phyloP scores from a whole-genome alignment of 1,140 invertebrate species.

The Eulimnadia texana region DNA sequence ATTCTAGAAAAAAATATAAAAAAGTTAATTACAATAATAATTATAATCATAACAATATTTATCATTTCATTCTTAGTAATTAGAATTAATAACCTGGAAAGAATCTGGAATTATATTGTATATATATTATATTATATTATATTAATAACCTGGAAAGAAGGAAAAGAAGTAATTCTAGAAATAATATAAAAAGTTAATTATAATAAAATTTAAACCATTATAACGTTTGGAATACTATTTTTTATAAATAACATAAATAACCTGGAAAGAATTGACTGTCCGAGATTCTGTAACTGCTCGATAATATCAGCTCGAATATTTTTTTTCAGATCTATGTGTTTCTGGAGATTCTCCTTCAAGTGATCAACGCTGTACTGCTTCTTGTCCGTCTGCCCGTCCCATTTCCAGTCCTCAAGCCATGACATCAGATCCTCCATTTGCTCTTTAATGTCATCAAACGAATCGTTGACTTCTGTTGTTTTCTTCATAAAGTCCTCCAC shows the following conservation, averaged over 20 bases:
- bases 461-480: conserved; percentile 75
- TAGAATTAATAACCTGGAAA: background rate
- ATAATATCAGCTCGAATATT: conserved; percentile 84
- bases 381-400: conserved; percentile 1
- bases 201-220: too few relatives aligned
- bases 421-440: conserved; percentile 70
- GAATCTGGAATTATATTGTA: too few relatives aligned
- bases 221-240: too few relatives aligned
- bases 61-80: background rate
- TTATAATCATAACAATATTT: background rate
- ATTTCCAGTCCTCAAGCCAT: conserved; percentile 10
- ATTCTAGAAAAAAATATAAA: background rate
- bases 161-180: too few relatives aligned
- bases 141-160: too few relatives aligned
- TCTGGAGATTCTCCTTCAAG: conserved; percentile 10
- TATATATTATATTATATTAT: too few relatives aligned
- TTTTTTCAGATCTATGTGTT: conserved; percentile 87
- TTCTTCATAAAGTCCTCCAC: conserved; percentile 93
- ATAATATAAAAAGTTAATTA: too few relatives aligned
- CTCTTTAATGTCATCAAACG: conserved; percentile 56
- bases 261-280: conserved; percentile 47
- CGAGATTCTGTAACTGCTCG: conserved; percentile 69
- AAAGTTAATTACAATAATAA: background rate
- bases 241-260: conserved; percentile 29
- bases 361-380: conserved; percentile 6